Conservation (phyloP, 2,113 vertebrate genomes). For the Eulacestoma nigropectus region DNA sequence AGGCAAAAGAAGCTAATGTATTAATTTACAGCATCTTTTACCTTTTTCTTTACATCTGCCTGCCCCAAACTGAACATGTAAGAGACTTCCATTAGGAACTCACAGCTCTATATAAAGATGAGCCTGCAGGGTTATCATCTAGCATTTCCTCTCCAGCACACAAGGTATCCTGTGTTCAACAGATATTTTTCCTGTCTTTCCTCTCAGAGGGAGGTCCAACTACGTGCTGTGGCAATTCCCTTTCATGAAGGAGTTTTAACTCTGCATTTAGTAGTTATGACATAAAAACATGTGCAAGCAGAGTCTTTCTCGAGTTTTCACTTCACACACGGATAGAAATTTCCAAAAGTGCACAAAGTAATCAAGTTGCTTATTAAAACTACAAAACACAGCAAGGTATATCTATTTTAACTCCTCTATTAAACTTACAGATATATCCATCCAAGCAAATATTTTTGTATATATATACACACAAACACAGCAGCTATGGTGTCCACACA, state of each 20-base stretch:
- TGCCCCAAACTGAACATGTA: background rate
- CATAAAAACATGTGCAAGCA: background rate
- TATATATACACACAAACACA: background rate
- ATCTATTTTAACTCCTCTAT: background rate
- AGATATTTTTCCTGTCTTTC: background rate
- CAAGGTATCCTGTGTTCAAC: background rate
- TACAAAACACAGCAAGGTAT: background rate
- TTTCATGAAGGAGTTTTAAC: background rate
- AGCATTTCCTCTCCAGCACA: background rate
- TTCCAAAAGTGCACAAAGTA: background rate
- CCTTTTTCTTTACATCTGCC: background rate
- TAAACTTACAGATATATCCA: background rate
- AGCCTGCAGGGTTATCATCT: background rate
- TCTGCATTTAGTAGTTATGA: background rate
- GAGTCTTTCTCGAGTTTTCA: background rate
- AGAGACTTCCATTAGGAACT: background rate
- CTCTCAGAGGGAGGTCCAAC: background rate
- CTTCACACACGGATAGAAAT: background rate
- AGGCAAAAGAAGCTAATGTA: background rate
- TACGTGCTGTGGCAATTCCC: background rate
- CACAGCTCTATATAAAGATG: background rate
- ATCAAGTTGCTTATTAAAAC: background rate
- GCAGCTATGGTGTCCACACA: background rate
- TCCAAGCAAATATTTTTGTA: background rate
- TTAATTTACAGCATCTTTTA: background rate